Evolutionary conservation across 2,113 vertebrate genomes (phyloP), one percentile per base, ranked within the genome.

Genomic region (Thunnus maccoyii): DNA sequence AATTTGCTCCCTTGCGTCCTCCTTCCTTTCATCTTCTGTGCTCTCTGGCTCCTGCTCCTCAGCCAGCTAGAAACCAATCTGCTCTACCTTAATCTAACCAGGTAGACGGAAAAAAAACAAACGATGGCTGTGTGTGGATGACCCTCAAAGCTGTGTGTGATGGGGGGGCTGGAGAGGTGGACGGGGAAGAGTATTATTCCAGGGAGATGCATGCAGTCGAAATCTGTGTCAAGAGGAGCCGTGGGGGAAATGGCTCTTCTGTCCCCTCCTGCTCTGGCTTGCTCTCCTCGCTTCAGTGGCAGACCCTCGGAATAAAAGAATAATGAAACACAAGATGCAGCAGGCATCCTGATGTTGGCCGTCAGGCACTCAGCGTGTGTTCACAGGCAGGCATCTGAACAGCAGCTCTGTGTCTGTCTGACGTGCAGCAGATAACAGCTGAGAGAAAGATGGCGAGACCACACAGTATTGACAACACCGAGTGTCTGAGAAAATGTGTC

Each of bases 171-270:
- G 30, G 16, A 70, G 58, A 84, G 56, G 47, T 52, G 74, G 66
- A 73, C 2, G 46, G 22, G 17, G 64, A 65, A 68, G 20, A 76
- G 22, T 65, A 80, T 72, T 89, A 76, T 86, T 85, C 72, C 72
- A 80, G 67, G 54, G 72, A 81, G 68, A 72, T 70, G 57, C 16
- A 3, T 72, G 64, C 64, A 11, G 48, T 54, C 55, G 36, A 89
- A 89, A 87, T 85, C 60, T 88, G 48, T 84, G 85, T 88, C 82
- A 85, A 74, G 71, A 80, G 57, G 44, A 27, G 76, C 81, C 52
- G 47, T 48, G 54, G 61, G 80, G 73, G 71, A 72, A 77, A 75
- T 44, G 63, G 63, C 72, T 71, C 78, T 69, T 74, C 12, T 1
- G 61, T 78, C 46, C 13, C 60, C 30, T 76, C 63, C 60, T 48